Conservation (phyloP, 2,113 vertebrate genomes). For the Zapus hudsonius region DNA sequence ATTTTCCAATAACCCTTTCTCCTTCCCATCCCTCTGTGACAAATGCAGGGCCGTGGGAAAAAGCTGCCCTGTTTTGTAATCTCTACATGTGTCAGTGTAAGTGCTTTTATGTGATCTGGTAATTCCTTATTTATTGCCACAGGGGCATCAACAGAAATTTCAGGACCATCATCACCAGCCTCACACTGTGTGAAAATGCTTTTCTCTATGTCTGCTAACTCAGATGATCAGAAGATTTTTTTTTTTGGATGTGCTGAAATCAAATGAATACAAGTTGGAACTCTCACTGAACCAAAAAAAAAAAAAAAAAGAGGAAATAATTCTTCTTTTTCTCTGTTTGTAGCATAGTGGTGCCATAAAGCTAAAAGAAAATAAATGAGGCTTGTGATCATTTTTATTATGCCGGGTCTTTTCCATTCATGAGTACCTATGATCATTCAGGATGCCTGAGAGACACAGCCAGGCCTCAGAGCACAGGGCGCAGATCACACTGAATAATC, state of each 20-base stretch:
- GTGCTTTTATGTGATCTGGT: slow-evolving; percentile 46
- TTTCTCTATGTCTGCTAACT: slow-evolving; percentile 47
- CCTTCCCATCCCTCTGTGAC: neutral
- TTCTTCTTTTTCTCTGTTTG: slow-evolving; percentile 53
- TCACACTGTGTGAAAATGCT: neutral
- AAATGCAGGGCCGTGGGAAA: neutral
- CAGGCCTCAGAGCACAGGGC: slow-evolving; percentile 7
- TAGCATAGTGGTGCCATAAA: slow-evolving; percentile 48
- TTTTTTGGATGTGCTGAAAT: slow-evolving; percentile 50
- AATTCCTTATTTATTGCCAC: slow-evolving; percentile 37
- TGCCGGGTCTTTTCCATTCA: slow-evolving; percentile 64
- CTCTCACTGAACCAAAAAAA: slow-evolving; percentile 16
- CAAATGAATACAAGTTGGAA: slow-evolving; percentile 63
- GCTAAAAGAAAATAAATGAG: slow-evolving; percentile 68
- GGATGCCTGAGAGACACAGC: slow-evolving; percentile 57
- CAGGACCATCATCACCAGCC: slow-evolving; percentile 25
- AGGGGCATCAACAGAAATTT: slow-evolving; percentile 53
- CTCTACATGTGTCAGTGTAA: neutral
- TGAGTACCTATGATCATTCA: slow-evolving; percentile 68
- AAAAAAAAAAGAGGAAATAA: slow-evolving; percentile 64
- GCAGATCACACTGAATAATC: slow-evolving; percentile 39
- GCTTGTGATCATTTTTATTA: slow-evolving; percentile 69
- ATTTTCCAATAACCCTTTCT: neutral
- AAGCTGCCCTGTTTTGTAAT: neutral
- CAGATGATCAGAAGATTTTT: slow-evolving; percentile 64